These are phyloP conservation scores for Trachops cirrhosus DNA, from an alignment of 2,797 vertebrate species.

Conservation along the genomic window DNA sequence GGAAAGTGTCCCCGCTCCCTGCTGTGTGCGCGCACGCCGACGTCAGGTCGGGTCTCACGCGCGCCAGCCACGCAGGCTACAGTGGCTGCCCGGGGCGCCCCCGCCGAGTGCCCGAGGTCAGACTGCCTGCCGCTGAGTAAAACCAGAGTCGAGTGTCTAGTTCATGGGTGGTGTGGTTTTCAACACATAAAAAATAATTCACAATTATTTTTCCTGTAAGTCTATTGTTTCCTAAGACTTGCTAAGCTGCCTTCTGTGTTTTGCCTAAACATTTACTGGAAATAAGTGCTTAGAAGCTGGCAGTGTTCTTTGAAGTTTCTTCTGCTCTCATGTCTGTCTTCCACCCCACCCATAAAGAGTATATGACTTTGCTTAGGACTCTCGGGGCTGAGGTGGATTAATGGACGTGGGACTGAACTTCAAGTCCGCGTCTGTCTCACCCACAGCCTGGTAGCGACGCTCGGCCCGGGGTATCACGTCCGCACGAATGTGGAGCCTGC, in stretches of 20 bases:
- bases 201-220: slow-evolving; percentile 14
- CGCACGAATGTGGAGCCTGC: background rate
- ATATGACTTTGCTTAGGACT: background rate
- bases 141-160: background rate
- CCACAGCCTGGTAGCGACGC: background rate
- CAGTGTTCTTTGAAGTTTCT: background rate
- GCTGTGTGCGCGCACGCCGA: background rate
- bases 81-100: background rate
- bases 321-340: background rate
- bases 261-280: background rate
- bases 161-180: background rate
- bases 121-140: no score
- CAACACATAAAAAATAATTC: slow-evolving; percentile 21
- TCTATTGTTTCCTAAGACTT: background rate
- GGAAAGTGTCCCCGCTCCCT: background rate
- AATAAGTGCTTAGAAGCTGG: background rate
- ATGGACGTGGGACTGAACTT: background rate
- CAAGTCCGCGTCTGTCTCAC: background rate
- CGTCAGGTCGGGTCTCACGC: background rate
- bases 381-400: background rate
- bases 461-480: background rate
- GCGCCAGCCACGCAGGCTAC: background rate
- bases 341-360: background rate
- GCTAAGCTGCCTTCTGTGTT: background rate
- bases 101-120: background rate